Percentiles rank a stretch among this genome's conserved stretches.
These are phyloP conservation scores for Archivesica marissinica DNA, from an alignment of 1,140 invertebrate species.

Conservation along the genomic window DNA sequence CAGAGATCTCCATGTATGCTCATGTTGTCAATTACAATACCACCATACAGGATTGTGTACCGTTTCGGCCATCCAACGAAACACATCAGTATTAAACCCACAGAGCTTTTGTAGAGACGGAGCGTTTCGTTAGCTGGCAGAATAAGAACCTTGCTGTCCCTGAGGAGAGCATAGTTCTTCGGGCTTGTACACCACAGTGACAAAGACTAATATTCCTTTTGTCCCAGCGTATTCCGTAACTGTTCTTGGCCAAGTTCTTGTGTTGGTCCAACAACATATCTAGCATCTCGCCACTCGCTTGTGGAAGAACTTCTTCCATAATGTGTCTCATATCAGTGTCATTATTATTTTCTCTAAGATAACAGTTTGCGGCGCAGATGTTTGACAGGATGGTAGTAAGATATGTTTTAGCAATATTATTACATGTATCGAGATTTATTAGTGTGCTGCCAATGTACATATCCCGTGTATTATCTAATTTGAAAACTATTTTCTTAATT, in stretches of 20 bases:
- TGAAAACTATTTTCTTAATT: too few relatives aligned
- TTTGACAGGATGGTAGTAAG: too few relatives aligned
- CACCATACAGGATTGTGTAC: not conserved
- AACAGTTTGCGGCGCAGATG: not conserved
- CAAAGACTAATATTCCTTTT: not conserved
- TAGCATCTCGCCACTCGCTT: not conserved
- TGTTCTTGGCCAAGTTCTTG: not conserved
- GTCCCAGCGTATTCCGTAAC: not conserved
- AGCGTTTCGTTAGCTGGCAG: not conserved
- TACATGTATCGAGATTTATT: not conserved
- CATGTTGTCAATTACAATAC: conserved; percentile 13
- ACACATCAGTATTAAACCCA: conserved; percentile 19
- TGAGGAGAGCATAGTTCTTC: not conserved
- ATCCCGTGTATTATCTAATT: not conserved
- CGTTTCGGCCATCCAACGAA: not conserved
- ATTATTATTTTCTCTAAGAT: not conserved
- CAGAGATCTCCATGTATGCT: conserved; percentile 13
- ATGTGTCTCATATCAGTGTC: not conserved
- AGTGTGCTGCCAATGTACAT: not conserved
- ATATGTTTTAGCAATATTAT: too few relatives aligned
- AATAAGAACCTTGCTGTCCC: not conserved
- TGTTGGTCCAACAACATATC: not conserved
- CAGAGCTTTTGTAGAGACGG: not conserved
- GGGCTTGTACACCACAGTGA: conserved; percentile 8
- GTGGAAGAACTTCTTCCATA: conserved; percentile 6